These are phyloP conservation scores for Celastrina argiolus DNA, from an alignment of 2,888 invertebrate genomes.

Conservation along the genomic window DNA sequence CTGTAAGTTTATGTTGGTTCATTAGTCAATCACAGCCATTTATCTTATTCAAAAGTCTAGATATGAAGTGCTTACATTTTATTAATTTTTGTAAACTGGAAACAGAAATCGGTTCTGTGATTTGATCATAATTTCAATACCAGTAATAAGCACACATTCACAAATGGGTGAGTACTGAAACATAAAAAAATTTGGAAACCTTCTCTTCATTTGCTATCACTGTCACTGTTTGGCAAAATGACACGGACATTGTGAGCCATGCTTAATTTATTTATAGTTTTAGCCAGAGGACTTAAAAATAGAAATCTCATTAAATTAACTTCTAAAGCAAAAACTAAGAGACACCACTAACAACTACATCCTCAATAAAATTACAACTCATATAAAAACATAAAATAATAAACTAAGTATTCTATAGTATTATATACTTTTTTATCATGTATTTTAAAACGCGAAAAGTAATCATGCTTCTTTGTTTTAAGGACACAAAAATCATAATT, in stretches of 20 bases:
- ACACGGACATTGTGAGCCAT: too few species aligned
- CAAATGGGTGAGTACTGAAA: too few species aligned
- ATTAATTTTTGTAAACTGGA: not conserved
- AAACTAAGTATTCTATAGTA: not conserved
- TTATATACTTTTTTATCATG: not conserved
- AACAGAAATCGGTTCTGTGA: too few species aligned
- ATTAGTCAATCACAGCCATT: not conserved
- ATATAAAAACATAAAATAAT: not conserved
- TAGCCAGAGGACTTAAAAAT: not conserved
- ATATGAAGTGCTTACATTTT: not conserved
- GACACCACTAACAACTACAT: not conserved
- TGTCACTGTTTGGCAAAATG: too few species aligned
- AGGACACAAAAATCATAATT: not conserved
- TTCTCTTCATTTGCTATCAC: too few species aligned
- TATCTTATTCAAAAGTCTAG: not conserved
- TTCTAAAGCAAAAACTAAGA: not conserved
- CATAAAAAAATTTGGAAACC: too few species aligned
- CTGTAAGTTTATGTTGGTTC: conserved; percentile 6
- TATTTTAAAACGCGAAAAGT: not conserved
- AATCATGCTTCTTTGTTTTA: not conserved
- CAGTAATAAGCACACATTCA: too few species aligned
- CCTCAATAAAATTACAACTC: not conserved
- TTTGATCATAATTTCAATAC: too few species aligned
- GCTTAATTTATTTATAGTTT: too few species aligned
- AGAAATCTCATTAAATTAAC: not conserved